phyloP scores from a whole-genome alignment of 2,888 invertebrate genomes.

The Latrodectus hesperus region DNA sequence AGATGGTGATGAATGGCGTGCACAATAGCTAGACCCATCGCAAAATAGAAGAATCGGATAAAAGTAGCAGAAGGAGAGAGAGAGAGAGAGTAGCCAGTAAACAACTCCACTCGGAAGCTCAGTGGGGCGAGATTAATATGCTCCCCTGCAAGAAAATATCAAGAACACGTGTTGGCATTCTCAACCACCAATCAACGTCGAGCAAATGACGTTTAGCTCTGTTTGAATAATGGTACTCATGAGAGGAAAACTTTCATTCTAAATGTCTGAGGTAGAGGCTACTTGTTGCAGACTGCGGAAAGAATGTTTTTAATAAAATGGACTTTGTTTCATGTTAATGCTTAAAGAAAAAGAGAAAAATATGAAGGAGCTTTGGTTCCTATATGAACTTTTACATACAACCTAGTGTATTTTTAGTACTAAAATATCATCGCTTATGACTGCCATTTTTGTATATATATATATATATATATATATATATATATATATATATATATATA shows the following conservation, averaged over 20 bases:
- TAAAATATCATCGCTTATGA: no score
- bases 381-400: no score
- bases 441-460: no score
- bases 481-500: no score
- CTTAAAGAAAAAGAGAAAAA: no score
- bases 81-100: slow-evolving; percentile 25
- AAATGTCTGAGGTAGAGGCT: slow-evolving; percentile 5
- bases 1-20: slow-evolving; percentile 57
- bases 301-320: no score
- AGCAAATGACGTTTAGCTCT: slow-evolving; percentile 54
- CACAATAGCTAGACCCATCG: slow-evolving; percentile 35
- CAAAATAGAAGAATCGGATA: slow-evolving; percentile 41
- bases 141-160: slow-evolving; percentile 57
- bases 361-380: no score
- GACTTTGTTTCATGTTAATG: no score
- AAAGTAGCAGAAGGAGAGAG: slow-evolving; percentile 42
- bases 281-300: slow-evolving; percentile 34
- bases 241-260: slow-evolving; percentile 17
- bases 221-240: slow-evolving; percentile 47
- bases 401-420: no score
- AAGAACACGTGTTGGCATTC: slow-evolving; percentile 62
- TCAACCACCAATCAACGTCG: slow-evolving; percentile 65
- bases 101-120: slow-evolving; percentile 28
- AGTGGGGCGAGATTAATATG: slow-evolving; percentile 58
- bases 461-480: no score